A percentile compares a stretch with the other conserved stretches of the same genome.
phyloP scores from a whole-genome alignment of 2,888 invertebrate species.

The Nemoura dubitans region DNA sequence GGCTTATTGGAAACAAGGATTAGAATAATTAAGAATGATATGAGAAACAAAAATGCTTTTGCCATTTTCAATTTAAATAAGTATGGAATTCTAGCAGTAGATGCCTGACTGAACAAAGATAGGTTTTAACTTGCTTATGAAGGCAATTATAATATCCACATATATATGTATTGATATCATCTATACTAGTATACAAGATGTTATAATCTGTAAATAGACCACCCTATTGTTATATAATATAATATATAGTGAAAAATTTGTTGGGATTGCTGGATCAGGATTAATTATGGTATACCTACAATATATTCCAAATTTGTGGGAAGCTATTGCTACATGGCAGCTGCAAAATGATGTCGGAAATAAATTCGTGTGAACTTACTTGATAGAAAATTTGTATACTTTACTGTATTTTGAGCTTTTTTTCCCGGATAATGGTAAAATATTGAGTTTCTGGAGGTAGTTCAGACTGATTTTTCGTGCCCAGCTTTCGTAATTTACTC shows the following conservation, averaged over 20 bases:
- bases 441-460: not conserved
- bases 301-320: not conserved
- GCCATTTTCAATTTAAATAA: not conserved
- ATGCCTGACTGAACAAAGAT: not conserved
- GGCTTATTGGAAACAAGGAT: not conserved
- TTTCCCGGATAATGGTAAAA: not conserved
- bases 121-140: not conserved
- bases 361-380: not conserved
- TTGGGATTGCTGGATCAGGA: not conserved
- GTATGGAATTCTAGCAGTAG: not conserved
- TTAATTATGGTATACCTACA: not conserved
- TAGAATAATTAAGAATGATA: not conserved
- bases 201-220: not conserved
- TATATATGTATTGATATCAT: not conserved
- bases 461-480: too few relatives aligned
- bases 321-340: not conserved
- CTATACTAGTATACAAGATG: not conserved
- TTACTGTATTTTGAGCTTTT: not conserved
- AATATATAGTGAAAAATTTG: not conserved
- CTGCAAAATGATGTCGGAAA: not conserved
- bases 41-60: not conserved
- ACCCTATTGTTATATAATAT: not conserved
- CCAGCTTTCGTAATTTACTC: not conserved
- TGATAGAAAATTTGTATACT: not conserved
- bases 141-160: not conserved